A percentile compares a stretch with the other conserved stretches of the same genome.
Conservation (phyloP, 2,113 vertebrate species). For the Setophaga kirtlandii region DNA sequence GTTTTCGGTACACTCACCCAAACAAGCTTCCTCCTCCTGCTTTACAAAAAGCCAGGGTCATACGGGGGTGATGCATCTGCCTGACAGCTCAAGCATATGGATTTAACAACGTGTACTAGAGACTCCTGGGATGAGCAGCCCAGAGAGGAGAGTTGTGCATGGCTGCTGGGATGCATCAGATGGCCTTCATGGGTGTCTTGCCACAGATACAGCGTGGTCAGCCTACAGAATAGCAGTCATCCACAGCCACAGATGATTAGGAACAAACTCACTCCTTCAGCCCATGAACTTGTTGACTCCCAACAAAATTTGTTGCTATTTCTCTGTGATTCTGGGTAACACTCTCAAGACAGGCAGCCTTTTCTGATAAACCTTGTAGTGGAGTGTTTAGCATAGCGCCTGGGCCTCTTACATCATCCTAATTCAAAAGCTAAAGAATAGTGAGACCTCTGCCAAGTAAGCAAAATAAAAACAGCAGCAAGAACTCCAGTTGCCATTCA, state of each 20-base stretch:
- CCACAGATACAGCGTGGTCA: neutral
- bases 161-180: neutral
- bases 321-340: neutral
- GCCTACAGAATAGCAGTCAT: neutral
- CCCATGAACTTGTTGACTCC: neutral
- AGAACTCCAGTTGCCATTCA: neutral
- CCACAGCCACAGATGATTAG: neutral
- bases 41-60: neutral
- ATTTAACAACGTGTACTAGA: neutral
- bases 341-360: neutral
- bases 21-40: neutral
- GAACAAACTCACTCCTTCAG: neutral
- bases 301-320: neutral
- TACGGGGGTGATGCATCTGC: neutral
- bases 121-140: neutral
- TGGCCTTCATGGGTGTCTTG: neutral
- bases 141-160: neutral
- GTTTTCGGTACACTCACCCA: neutral
- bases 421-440: constrained; percentile 63
- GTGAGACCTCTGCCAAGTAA: neutral
- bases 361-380: constrained; percentile 4
- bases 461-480: constrained; percentile 49
- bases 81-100: neutral
- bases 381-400: neutral
- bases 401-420: constrained; percentile 39